A percentile compares a stretch with the other conserved stretches of the same genome.
Conservation (phyloP, 2,113 vertebrate genomes). For the Leucoraja erinaceus region DNA sequence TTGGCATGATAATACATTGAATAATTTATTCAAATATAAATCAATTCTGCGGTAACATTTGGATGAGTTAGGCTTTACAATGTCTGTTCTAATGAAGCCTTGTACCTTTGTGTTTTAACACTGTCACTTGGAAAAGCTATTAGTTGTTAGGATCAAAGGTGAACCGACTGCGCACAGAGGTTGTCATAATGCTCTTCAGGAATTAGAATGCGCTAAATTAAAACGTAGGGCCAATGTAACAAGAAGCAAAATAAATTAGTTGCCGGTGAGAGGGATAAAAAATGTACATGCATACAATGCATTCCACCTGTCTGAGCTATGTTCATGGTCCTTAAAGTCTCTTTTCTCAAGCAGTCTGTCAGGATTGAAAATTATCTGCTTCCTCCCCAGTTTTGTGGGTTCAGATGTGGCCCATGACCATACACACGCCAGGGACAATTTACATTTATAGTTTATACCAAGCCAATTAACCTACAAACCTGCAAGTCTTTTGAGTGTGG, state of each 20-base stretch:
- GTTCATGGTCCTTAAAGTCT: neutral
- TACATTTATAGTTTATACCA: too few species aligned
- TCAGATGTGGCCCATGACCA: too few species aligned
- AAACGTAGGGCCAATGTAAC: neutral
- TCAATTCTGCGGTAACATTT: neutral
- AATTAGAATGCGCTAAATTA: neutral
- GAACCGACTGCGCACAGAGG: neutral
- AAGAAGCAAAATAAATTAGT: neutral
- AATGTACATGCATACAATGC: neutral
- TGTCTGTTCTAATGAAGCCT: neutral
- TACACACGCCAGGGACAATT: too few species aligned
- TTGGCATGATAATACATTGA: neutral
- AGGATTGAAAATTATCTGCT: too few species aligned
- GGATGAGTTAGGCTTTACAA: neutral
- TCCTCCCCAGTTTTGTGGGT: too few species aligned
- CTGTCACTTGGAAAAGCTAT: neutral
- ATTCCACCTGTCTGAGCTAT: neutral
- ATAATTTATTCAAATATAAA: neutral
- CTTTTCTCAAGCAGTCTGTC: too few species aligned
- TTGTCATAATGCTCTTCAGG: neutral
- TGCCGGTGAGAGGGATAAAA: neutral
- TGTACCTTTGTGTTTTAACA: neutral
- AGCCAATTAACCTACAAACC: too few species aligned
- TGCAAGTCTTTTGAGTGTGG: too few species aligned
- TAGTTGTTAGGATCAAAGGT: neutral